Evolutionary conservation across 2,888 invertebrate genomes (phyloP).

Genomic region (Sinotaia quadrata): DNA sequence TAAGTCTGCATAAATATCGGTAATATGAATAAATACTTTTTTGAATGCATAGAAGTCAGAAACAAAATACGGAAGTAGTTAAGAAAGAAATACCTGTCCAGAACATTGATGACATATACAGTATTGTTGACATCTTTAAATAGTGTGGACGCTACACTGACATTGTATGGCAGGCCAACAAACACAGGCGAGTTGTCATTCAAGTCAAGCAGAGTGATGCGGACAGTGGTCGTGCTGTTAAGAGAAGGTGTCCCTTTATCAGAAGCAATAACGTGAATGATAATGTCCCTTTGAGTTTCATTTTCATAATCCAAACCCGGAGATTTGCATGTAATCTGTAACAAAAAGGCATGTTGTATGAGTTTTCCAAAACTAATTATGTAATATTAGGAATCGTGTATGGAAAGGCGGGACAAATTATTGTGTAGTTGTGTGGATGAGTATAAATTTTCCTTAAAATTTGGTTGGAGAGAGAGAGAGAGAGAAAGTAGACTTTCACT

Average conservation of each 20-base stretch:
- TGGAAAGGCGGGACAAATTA: too few species aligned
- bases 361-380: too few species aligned
- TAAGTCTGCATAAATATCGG: too few species aligned
- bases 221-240: background rate
- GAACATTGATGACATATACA: background rate
- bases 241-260: background rate
- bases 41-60: too few species aligned
- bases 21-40: too few species aligned
- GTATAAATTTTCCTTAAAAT: too few species aligned
- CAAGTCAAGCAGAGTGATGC: background rate
- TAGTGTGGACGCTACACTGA: background rate
- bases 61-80: too few species aligned
- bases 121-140: background rate
- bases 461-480: too few species aligned
- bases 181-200: background rate
- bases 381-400: too few species aligned
- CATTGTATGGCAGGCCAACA: background rate
- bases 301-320: background rate
- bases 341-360: too few species aligned
- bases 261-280: background rate
- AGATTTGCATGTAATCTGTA: background rate
- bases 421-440: too few species aligned
- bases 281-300: background rate
- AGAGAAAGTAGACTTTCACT: too few species aligned
- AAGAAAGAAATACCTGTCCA: background rate